These are phyloP conservation scores for Cerastoderma edule DNA, from an alignment of 2,888 invertebrate species.

Conservation along the genomic window DNA sequence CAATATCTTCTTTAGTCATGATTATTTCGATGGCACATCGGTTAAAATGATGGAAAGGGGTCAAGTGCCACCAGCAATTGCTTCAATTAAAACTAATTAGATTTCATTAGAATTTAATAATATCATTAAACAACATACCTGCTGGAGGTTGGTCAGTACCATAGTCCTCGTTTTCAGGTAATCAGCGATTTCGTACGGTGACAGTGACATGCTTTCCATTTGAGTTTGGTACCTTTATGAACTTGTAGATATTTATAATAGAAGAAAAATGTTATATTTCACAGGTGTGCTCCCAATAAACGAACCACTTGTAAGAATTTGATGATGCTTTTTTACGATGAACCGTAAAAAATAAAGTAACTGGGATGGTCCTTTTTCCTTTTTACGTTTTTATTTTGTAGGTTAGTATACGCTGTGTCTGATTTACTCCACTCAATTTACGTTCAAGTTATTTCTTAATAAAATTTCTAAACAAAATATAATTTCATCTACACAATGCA, in stretches of 20 bases:
- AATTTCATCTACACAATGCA: too few species aligned
- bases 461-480: too few species aligned
- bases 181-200: constrained; percentile 54
- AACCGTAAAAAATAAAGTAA: constrained; percentile 8
- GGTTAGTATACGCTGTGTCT: too few species aligned
- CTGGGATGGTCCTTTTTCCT: constrained; percentile 5
- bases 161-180: constrained; percentile 54
- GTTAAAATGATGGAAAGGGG: not conserved
- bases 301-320: constrained; percentile 12
- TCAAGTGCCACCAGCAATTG: not conserved
- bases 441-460: too few species aligned
- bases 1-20: too few species aligned
- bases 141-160: constrained; percentile 51
- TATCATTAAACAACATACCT: constrained; percentile 46
- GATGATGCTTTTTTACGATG: constrained; percentile 16
- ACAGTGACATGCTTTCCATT: constrained; percentile 46
- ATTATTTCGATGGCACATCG: too few species aligned
- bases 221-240: not conserved
- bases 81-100: not conserved
- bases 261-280: too few species aligned
- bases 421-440: too few species aligned
- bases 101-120: too few species aligned
- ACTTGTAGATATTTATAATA: too few species aligned
- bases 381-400: too few species aligned
- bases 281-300: constrained; percentile 22